These are phyloP conservation scores for Manduca sexta DNA, from an alignment of 1,140 invertebrate genomes.

Conservation along the genomic window DNA sequence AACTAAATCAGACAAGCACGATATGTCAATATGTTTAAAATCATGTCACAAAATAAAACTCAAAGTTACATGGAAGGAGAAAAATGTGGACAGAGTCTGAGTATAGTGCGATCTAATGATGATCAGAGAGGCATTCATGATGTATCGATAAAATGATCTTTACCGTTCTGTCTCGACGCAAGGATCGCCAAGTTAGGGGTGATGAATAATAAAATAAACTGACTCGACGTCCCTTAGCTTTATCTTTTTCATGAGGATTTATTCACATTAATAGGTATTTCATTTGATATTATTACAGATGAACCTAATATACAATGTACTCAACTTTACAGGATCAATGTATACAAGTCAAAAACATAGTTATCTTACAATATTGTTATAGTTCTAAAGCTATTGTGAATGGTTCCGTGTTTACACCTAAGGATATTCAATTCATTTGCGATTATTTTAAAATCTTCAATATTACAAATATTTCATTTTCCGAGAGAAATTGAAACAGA, in stretches of 20 bases:
- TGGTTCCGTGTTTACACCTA: conserved; percentile 57
- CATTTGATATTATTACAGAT: conserved; percentile 59
- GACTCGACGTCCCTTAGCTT: conserved; percentile 49
- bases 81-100: conserved; percentile 60
- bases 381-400: conserved; percentile 64
- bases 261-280: conserved; percentile 71
- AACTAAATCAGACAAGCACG: conserved; percentile 55
- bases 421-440: conserved; percentile 31
- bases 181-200: conserved; percentile 59
- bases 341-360: conserved; percentile 73
- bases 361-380: conserved; percentile 67
- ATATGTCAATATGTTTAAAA: conserved; percentile 43
- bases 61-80: conserved; percentile 56
- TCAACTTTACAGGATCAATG: conserved; percentile 65
- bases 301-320: conserved; percentile 61
- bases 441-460: conserved; percentile 36
- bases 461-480: conserved; percentile 23
- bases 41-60: conserved; percentile 42
- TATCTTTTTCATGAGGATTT: conserved; percentile 61
- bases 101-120: conserved; percentile 64
- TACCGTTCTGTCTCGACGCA: conserved; percentile 68
- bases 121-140: conserved; percentile 71
- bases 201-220: conserved; percentile 57
- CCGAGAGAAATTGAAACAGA: conserved; percentile 27
- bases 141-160: conserved; percentile 67